Percentiles rank a stretch among this genome's conserved stretches.
Evolutionary conservation across 1,140 invertebrate genomes (phyloP).

Genomic region (Drosophila obscura): DNA sequence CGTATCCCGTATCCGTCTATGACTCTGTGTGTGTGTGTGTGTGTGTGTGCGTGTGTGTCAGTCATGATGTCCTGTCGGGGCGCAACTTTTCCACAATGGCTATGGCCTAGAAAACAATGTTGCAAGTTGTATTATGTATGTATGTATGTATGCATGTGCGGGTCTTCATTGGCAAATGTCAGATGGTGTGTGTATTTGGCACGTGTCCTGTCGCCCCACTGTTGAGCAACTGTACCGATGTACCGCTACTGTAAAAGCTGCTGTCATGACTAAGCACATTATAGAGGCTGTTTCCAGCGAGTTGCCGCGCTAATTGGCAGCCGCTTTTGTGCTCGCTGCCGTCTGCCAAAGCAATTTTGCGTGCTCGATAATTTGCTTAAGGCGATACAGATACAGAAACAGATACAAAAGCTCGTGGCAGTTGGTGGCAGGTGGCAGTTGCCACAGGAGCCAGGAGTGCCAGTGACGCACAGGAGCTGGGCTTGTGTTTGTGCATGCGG

Average conservation of each 20-base stretch:
- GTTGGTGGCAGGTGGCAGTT: conserved; percentile 2
- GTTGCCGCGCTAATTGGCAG: conserved; percentile 66
- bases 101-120: conserved; percentile 71
- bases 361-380: conserved; percentile 75
- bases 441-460: neutral
- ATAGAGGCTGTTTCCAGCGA: conserved; percentile 30
- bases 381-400: conserved; percentile 24
- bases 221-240: conserved; percentile 20
- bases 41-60: conserved; percentile 4
- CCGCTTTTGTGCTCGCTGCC: conserved; percentile 59
- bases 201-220: conserved; percentile 60
- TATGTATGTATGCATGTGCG: neutral
- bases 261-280: conserved; percentile 72
- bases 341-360: conserved; percentile 64
- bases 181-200: conserved; percentile 27
- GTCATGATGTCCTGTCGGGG: conserved; percentile 54
- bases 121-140: conserved; percentile 32
- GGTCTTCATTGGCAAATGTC: conserved; percentile 1
- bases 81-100: conserved; percentile 65
- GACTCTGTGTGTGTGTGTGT: neutral
- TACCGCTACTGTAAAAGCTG: conserved; percentile 36
- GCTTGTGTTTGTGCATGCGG: neutral
- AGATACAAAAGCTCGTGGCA: neutral
- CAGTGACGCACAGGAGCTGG: neutral
- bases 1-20: neutral